Conservation (phyloP, 2,888 invertebrate genomes). For the Oscheius myriophilus region DNA sequence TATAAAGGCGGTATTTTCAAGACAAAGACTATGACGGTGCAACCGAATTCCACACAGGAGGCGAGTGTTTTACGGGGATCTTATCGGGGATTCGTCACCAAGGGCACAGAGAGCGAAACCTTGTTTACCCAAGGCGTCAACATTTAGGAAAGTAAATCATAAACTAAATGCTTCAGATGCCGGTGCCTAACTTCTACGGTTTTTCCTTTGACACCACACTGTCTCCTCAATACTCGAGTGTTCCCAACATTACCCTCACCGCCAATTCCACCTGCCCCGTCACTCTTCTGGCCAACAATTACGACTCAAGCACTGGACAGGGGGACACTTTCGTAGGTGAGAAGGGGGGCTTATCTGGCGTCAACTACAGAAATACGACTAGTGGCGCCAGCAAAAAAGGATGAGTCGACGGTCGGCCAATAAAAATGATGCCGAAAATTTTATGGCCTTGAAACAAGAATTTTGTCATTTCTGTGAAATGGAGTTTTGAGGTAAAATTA, state of each 20-base stretch:
- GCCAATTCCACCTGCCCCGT: constrained; percentile 42
- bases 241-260: constrained; percentile 31
- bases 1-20: constrained; percentile 33
- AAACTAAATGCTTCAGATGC: constrained; percentile 37
- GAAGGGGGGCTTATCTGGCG: constrained; percentile 9
- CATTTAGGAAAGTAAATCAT: background rate
- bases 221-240: constrained; percentile 36
- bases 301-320: constrained; percentile 41
- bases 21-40: constrained; percentile 27
- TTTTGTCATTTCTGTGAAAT: no score
- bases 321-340: constrained; percentile 55
- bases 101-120: background rate
- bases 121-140: background rate
- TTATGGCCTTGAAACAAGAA: no score
- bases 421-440: no score
- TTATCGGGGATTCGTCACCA: no score
- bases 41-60: constrained; percentile 6
- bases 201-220: constrained; percentile 36
- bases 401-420: no score
- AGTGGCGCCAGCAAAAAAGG: no score
- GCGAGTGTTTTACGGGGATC: background rate
- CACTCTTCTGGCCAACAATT: constrained; percentile 50
- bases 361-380: constrained; percentile 3
- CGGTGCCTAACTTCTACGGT: constrained; percentile 45
- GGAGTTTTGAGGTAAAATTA: no score